Evolutionary conservation across 2,797 vertebrate genomes (phyloP).

Genomic region (Gymnopithys bicolor): DNA sequence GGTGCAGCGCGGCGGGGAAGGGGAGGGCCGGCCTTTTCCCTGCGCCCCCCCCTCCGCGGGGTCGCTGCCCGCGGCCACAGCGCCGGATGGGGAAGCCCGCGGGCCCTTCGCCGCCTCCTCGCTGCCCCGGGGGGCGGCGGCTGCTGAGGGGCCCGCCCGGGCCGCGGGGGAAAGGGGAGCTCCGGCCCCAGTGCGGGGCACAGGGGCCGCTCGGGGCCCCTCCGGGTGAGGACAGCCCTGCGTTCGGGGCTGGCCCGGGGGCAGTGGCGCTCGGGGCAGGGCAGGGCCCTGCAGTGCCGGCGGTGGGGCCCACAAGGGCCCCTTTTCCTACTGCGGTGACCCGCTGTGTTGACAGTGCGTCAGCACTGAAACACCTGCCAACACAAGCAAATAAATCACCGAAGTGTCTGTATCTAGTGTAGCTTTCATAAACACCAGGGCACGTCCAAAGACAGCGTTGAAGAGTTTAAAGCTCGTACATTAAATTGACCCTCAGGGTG

Average conservation of each 20-base stretch:
- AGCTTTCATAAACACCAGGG: not conserved
- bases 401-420: accelerated
- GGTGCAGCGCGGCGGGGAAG: not conserved
- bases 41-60: not conserved
- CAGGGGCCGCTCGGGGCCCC: too few species aligned
- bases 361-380: not conserved
- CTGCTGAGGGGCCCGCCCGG: not conserved
- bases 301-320: not conserved
- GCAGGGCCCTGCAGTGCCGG: accelerated
- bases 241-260: not conserved
- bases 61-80: not conserved
- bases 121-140: too few species aligned
- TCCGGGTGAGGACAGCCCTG: too few species aligned
- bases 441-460: not conserved
- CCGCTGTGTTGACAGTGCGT: accelerated
- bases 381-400: not conserved
- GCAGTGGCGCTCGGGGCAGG: accelerated
- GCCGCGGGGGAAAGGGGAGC: too few species aligned
- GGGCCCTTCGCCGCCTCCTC: not conserved
- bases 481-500: not conserved
- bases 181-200: too few species aligned
- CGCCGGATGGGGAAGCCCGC: too few species aligned
- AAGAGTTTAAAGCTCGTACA: accelerated
- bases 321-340: not conserved
- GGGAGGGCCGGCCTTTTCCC: too few species aligned